Conservation (phyloP, 2,797 vertebrate genomes). For the Takifugu ocellatus region DNA sequence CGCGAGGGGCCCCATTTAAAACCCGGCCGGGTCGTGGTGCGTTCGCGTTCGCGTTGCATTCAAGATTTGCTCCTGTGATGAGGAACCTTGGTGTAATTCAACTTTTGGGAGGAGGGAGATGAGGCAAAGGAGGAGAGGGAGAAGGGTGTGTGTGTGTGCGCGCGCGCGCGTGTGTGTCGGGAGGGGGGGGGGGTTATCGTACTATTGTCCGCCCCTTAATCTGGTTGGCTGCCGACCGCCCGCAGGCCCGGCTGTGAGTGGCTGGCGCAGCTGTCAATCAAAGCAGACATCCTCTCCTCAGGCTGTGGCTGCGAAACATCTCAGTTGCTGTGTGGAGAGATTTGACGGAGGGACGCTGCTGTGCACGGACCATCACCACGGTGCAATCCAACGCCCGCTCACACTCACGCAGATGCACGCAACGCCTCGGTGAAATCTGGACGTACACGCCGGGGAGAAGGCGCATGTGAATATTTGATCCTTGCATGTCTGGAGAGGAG, state of each 20-base stretch:
- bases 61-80: constrained; percentile 18
- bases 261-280: constrained; percentile 77
- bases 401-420: constrained; percentile 29
- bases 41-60: no score
- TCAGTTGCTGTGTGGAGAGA: constrained; percentile 80
- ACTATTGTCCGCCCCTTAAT: constrained; percentile 72
- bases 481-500: constrained; percentile 79
- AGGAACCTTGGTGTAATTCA: constrained; percentile 35
- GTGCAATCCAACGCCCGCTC: constrained; percentile 57
- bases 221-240: constrained; percentile 73
- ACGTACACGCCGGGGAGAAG: constrained; percentile 47
- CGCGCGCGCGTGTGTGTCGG: background rate
- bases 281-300: constrained; percentile 69
- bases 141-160: background rate
- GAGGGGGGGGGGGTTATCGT: constrained; percentile 33
- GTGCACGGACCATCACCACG: constrained; percentile 69
- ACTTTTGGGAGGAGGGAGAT: constrained; percentile 52
- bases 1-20: no score
- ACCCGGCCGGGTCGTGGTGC: no score
- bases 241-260: constrained; percentile 70
- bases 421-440: constrained; percentile 57
- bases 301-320: constrained; percentile 69
- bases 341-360: constrained; percentile 75
- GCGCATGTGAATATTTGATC: constrained; percentile 56
- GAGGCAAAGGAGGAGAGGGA: background rate